Evolutionary conservation across 2,797 vertebrate genomes (phyloP).

Genomic region (Hippopotamyrus pictus): DNA sequence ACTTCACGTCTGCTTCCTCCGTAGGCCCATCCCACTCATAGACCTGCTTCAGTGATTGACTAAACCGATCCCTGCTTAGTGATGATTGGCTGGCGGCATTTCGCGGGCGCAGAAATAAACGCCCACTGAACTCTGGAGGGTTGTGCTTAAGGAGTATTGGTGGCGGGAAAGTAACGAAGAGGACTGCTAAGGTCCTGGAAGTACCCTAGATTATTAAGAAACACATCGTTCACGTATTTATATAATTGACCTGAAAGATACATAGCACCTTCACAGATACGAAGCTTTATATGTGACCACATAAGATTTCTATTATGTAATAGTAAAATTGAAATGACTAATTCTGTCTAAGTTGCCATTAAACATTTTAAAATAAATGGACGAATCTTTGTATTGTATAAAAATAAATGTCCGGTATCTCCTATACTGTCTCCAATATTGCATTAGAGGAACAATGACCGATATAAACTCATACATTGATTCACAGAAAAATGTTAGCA

Average conservation of each 20-base stretch:
- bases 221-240: background rate
- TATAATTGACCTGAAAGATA: background rate
- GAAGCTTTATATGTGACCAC: background rate
- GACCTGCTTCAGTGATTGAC: conserved; percentile 46
- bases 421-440: background rate
- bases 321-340: background rate
- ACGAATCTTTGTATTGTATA: background rate
- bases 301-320: background rate
- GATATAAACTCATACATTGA: background rate
- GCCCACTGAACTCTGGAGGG: background rate
- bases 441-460: background rate
- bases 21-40: conserved; percentile 2
- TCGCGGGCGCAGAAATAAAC: background rate
- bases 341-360: background rate
- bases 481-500: background rate
- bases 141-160: background rate
- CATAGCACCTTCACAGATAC: background rate
- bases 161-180: conserved; percentile 61
- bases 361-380: background rate
- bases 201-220: background rate
- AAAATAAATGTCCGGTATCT: background rate
- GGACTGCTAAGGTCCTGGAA: conserved; percentile 3
- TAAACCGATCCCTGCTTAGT: accelerated
- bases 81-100: conserved; percentile 29
- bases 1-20: conserved; percentile 44